phyloP scores from a whole-genome alignment of 2,888 invertebrate species.

The Cryptus armator region DNA sequence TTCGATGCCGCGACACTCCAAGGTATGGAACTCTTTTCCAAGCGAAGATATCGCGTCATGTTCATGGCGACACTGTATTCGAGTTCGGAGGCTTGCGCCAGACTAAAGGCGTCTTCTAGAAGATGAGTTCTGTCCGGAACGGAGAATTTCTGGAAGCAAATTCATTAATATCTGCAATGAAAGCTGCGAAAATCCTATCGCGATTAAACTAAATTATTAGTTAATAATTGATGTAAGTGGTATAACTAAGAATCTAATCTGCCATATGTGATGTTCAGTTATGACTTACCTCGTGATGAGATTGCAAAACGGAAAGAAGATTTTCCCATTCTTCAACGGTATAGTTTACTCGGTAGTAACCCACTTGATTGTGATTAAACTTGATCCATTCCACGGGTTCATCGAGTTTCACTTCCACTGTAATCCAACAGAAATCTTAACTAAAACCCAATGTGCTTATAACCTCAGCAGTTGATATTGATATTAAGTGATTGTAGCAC shows the following conservation, averaged over 20 bases:
- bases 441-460: too few relatives aligned
- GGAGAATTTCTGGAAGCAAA: constrained; percentile 85
- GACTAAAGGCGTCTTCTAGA: constrained; percentile 92
- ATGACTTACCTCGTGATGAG: constrained; percentile 83
- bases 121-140: constrained; percentile 92
- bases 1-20: constrained; percentile 90
- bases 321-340: constrained; percentile 88
- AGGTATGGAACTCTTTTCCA: constrained; percentile 90
- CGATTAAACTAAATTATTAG: background rate
- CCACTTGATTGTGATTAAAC: constrained; percentile 93
- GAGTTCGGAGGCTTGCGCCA: constrained; percentile 91
- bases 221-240: too few relatives aligned
- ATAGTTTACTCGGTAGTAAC: constrained; percentile 96
- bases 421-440: constrained; percentile 72
- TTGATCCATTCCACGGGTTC: constrained; percentile 90
- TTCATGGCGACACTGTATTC: constrained; percentile 90
- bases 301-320: constrained; percentile 84
- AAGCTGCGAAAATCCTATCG: background rate
- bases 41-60: constrained; percentile 89
- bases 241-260: too few relatives aligned
- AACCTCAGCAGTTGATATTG: too few relatives aligned
- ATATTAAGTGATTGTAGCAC: too few relatives aligned
- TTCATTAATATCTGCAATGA: constrained; percentile 4
- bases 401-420: constrained; percentile 87
- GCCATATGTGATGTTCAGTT: too few relatives aligned